Evolutionary conservation across 2,113 vertebrate species (phyloP), one percentile per base, ranked within the genome.

Genomic region (Agapornis roseicollis): DNA sequence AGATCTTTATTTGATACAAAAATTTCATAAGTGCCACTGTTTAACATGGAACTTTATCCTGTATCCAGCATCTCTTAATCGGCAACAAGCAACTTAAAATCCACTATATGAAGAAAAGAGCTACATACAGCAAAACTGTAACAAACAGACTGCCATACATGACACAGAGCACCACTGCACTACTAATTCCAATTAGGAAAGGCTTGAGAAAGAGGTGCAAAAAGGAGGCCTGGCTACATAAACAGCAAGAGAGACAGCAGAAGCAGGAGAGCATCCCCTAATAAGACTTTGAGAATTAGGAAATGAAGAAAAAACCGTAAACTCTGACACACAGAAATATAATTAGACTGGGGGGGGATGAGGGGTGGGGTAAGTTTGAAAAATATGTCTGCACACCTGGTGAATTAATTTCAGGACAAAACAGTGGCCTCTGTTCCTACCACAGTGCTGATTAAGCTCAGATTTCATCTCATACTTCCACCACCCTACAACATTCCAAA

Each of bases 111-210:
- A 70, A 2, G 4, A 52, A 5, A 50, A 74, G 12, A 85, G 25
- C n/a, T 28, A 60, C 44, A 50, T 58, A n/a, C 6, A 9, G 55
- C 20, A n/a, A 56, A 56, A n/a, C 20, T 10, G n/a, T 44, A 10
- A 66, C 33, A 44, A 63, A 71, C 25, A 91, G 29, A 73, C 14
- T 46, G 31, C 22, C 20, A 46, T 8, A 46, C 1, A 60, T 9
- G 50, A 49, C 37, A 13, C 55, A 50, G 15, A 65, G 19, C 28
- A 42, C 5, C 19, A 9, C 0, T 1, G 6, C 1, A 0, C 4
- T 61, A 52, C 33, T 41, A 69, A 27, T 47, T 81, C 11, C 33
- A 56, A 39, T 29, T 39, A 56, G 5, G 11, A 71, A 68, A 86
- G 28, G 27, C 13, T 41, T 25, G 27, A 61, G 41, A 50, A 89